Evolutionary conservation across 2,797 vertebrate genomes (phyloP), one percentile per base, ranked within the genome.

Genomic region (Paramormyrops hopkinsi): DNA sequence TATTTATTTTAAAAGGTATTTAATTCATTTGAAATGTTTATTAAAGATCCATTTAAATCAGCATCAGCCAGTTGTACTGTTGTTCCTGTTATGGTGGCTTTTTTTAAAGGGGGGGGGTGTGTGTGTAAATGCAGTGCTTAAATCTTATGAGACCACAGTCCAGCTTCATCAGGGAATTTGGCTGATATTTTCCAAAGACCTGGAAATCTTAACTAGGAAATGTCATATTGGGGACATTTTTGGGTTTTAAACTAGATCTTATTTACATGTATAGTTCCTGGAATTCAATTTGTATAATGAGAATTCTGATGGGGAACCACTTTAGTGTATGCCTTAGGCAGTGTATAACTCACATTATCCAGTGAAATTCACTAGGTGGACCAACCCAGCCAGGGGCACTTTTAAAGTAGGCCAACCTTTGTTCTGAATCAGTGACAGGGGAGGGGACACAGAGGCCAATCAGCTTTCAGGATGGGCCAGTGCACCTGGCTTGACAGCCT

Each of bases 11-110:
- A 2, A 37, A 62, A 65, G 59, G 44, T 44, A 84, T 82, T 89
- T 76, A 89, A 89, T 89, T 69, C 79, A 48, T 83, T 85, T 85
- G 44, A 85, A 51, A 85, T 85, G 82, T 87, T 53, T 41, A 73
- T 88, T 51, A 88, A 69, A 50, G n/a, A 56, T 37, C 46, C 85
- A 88, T 73, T 86, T 56, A 54, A 79, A 87, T 37, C 65, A 33
- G 54, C 54, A 59, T 59, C 56, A 25, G 56, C n/a, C n/a, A 1
- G 3, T 4, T 44, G 76, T 44, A 73, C 65, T 73, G 29, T 73
- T 12, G 2, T 33, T 33, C 56, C 17, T 65, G 22, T 33, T 33
- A 14, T 33, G 25, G 12, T 37, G 29, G 11, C 9, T 29, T 12
- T 29, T 11, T 29, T 25, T 54, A 2, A 4, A 25, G 59, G 9